These are phyloP conservation scores for Tamandua tetradactyla DNA, from an alignment of 2,797 vertebrate genomes.

Conservation along the genomic window DNA sequence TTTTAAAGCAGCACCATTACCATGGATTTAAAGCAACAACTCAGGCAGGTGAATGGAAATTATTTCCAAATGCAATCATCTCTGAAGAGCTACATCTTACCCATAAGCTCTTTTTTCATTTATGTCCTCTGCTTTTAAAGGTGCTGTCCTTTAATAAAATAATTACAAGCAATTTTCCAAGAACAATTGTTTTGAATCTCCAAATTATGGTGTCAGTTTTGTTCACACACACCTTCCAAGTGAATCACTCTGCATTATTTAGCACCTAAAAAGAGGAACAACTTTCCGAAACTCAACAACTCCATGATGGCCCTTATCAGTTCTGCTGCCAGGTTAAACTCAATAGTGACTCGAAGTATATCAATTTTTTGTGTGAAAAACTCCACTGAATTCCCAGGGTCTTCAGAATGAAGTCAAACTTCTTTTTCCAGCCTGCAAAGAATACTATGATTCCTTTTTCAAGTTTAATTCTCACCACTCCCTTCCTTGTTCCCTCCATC, in stretches of 20 bases:
- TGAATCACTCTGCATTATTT: neutral
- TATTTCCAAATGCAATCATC: neutral
- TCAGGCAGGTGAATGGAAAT: neutral
- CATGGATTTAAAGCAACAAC: constrained; percentile 23
- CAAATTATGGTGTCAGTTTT: neutral
- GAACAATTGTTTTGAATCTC: neutral
- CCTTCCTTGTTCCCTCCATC: neutral
- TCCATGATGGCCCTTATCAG: neutral
- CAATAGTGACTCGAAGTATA: neutral
- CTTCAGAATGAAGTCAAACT: neutral
- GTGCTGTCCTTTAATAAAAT: neutral
- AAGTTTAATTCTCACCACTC: neutral
- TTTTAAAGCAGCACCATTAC: too few species aligned
- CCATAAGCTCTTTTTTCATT: neutral
- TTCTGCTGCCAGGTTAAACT: neutral
- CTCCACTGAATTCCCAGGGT: neutral
- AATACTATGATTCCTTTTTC: neutral
- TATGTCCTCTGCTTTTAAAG: neutral
- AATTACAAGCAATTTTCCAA: neutral
- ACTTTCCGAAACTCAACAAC: neutral
- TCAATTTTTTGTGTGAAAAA: neutral
- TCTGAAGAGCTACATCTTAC: neutral
- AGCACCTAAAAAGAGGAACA: neutral
- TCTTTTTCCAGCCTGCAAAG: neutral
- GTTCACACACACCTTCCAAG: neutral